Evolutionary conservation across 2,113 vertebrate species (phyloP).

Genomic region (Cromileptes altivelis): DNA sequence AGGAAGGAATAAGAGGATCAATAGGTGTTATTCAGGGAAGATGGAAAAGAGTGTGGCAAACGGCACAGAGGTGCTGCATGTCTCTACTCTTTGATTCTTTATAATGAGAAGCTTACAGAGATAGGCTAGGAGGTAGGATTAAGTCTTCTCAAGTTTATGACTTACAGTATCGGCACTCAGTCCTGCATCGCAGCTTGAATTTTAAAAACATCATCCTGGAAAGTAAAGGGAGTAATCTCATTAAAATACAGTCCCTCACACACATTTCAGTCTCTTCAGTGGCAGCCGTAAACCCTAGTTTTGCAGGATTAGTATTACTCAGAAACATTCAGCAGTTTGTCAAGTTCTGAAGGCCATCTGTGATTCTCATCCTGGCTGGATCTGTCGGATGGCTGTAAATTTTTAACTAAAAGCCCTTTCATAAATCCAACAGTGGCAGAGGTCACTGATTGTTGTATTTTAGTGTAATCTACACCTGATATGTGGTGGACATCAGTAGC

Average conservation of each 20-base stretch:
- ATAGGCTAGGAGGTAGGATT: constrained; percentile 46
- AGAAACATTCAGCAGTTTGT: constrained; percentile 27
- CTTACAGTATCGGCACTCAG: constrained; percentile 34
- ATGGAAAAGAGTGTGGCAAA: constrained; percentile 17
- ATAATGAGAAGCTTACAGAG: constrained; percentile 49
- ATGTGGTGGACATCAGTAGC: not conserved
- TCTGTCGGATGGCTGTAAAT: constrained; percentile 10
- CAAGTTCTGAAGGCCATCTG: constrained; percentile 8
- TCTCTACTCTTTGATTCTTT: constrained; percentile 48
- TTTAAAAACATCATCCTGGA: constrained; percentile 39
- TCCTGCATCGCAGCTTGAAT: constrained; percentile 19
- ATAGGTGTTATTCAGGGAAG: constrained; percentile 41
- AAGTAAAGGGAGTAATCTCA: constrained; percentile 27
- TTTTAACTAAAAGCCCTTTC: not conserved
- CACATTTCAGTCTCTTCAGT: constrained; percentile 2
- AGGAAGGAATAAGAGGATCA: constrained; percentile 49
- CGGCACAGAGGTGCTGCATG: not conserved
- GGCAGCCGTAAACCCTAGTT: constrained; percentile 13
- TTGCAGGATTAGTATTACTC: constrained; percentile 26
- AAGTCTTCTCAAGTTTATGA: constrained; percentile 45
- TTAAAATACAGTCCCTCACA: constrained; percentile 23
- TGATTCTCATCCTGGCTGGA: constrained; percentile 11
- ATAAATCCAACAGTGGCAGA: not conserved
- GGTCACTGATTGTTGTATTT: constrained; percentile 12
- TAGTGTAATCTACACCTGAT: not conserved